Conservation (phyloP, 2,797 vertebrate genomes). For the Amazona finschi region DNA sequence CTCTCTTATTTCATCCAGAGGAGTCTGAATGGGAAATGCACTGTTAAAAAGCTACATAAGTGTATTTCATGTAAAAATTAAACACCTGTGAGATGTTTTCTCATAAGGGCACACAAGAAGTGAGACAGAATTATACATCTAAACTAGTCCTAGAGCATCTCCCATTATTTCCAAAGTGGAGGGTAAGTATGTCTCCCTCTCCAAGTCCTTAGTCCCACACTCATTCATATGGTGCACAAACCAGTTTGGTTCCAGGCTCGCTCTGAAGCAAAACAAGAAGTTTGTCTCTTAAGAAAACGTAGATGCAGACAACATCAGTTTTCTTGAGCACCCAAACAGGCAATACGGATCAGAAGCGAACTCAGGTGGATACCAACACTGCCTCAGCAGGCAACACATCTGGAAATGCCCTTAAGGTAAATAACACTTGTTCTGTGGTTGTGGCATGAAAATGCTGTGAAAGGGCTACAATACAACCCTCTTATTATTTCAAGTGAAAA, state of each 20-base stretch:
- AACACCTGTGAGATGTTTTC: background rate
- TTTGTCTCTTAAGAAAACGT: background rate
- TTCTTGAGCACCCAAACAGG: background rate
- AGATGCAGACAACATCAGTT: background rate
- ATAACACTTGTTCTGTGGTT: background rate
- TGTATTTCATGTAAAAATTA: too few species aligned
- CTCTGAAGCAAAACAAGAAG: background rate
- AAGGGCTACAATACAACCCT: background rate
- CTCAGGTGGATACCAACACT: background rate
- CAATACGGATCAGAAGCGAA: background rate
- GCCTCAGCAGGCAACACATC: background rate
- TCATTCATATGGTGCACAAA: background rate
- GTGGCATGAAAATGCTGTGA: background rate
- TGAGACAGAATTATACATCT: background rate
- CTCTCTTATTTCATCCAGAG: background rate
- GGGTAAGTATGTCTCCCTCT: background rate
- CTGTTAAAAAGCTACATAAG: background rate
- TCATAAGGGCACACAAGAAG: background rate
- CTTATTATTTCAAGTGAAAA: background rate
- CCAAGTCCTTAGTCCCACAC: background rate
- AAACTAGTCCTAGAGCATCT: background rate
- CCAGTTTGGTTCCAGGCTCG: background rate
- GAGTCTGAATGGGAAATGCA: background rate
- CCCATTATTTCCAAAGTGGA: background rate
- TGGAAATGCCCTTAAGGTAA: background rate